Evolutionary conservation across 2,888 invertebrate species (phyloP).

Genomic region (Cylloceria caligata): DNA sequence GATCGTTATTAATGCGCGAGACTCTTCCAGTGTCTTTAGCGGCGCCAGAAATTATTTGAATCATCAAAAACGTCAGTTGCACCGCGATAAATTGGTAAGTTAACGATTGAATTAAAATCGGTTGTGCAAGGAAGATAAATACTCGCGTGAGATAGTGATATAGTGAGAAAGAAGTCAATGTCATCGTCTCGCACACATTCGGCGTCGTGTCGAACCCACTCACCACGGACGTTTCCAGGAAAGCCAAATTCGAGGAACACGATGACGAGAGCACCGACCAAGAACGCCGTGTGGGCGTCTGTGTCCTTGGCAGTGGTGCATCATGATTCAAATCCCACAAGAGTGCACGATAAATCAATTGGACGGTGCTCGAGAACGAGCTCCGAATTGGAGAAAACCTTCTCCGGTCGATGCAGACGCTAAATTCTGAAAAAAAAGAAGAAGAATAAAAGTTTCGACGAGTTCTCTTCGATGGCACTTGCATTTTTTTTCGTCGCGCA

Average conservation of each 20-base stretch:
- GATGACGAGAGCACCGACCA: no score
- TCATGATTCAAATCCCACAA: slow-evolving; percentile 43
- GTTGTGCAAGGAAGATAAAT: not conserved
- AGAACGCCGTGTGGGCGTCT: slow-evolving; percentile 52
- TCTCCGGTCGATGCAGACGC: not conserved
- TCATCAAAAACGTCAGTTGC: not conserved
- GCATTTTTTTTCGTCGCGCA: not conserved
- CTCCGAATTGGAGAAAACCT: slow-evolving; percentile 2
- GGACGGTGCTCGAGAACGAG: slow-evolving; percentile 8
- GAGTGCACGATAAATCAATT: slow-evolving; percentile 52
- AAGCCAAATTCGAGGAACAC: slow-evolving; percentile 56
- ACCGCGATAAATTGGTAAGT: slow-evolving; percentile 37
- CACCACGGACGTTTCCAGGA: slow-evolving; percentile 51
- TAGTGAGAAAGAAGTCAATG: slow-evolving; percentile 13
- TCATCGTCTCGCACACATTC: slow-evolving; percentile 23
- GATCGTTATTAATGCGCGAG: not conserved
- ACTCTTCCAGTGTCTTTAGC: not conserved
- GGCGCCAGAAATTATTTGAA: slow-evolving; percentile 28
- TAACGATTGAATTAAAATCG: not conserved
- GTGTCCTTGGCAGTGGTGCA: slow-evolving; percentile 49
- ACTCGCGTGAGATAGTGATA: slow-evolving; percentile 13
- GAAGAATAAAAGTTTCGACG: slow-evolving; percentile 10
- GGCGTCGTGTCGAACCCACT: slow-evolving; percentile 12
- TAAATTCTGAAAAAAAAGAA: not conserved
- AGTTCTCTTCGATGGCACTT: not conserved